Base-by-base conservation (phyloP, 92 coral and sea anemone genomes). In the Pocillopora grandis region DNA sequence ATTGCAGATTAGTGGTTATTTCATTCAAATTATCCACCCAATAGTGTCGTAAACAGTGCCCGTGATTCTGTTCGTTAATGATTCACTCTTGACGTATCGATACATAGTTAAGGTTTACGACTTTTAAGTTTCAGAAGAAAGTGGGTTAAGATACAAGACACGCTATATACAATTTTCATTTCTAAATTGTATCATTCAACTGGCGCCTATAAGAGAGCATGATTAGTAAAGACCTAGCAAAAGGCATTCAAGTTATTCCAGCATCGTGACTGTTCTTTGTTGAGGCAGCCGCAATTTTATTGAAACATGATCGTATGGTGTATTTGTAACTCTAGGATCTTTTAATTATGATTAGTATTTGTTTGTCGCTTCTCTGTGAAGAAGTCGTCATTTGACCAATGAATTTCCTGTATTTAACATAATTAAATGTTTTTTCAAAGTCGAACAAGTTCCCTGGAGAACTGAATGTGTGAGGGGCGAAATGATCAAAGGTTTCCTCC, bases 321-420 rank as follows among this genome's bases (percentile, higher is more conserved):
- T 2, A 35, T 35, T 10, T 33, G 73, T 69, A 10, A 70, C 17
- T 70, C 75, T 33, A 70, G 57, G 75, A 17, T 70, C 17, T 70
- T 37, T 70, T 12, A 36, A 70, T 70, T 70, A 11, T 70, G 75
- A 70, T 70, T 42, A 18, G 3, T 36, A 35, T 20, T 70, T 36
- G 75, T 70, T 37, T 70, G 57, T 70, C 42, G 33, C 18, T 49
- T 70, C 56, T 35, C 20, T 15, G 42, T 17, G 55, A 14, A 55
- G 21, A 35, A 12, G 21, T 33, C 35, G 35, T 21, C 70, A 66
- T 0, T 70, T n/a, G 10, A 37, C 55, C 75, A 70, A 36, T 70
- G 75, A 18, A 16, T 35, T 70, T n/a, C 10, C n/a, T 70, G 75
- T 70, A 37, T 70, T 70, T 70, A 70, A 70, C 12, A 16, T 70